Base-by-base conservation (phyloP, 2,888 invertebrate genomes). In the Brenthis hecate region DNA sequence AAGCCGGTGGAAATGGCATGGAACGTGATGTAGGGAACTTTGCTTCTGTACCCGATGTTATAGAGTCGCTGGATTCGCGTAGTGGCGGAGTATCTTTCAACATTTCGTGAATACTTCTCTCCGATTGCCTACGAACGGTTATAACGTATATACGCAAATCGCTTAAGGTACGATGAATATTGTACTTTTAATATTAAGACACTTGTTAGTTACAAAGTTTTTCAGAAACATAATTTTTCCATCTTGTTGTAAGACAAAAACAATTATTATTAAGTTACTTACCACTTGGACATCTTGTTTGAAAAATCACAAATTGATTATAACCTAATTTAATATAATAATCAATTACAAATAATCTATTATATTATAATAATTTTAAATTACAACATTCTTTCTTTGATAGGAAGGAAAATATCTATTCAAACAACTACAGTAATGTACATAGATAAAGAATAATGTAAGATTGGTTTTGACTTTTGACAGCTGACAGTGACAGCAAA, bases 71-170 rank as follows among this genome's bases (percentile, higher is more conserved):
- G 74, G 95, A 96, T 80, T 96, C 96, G 75, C 96, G 96, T 80
- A 96, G 94, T 51, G 96, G 95, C 61, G 97, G 96, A 56, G 96
- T 95, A 80, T 97, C 97, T 85, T 96, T 97, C 71, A 97, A 87
- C 97, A 97, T 97, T 92, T 97, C 97, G 85, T 97, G 97, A 83
- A 97, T 96, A 84, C 96, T 96, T 76, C 95, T 93, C 83, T 96
- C 96, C 43, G 90, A 93, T 80, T 89, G 92, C 93, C 92, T 93
- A 82, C 51, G 58, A 66, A 68, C 36, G 60, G 36, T 19, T 19
- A 36, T 11, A 16, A 16, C 19, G 3, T 54, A 19, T 55, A 54
- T 13, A 47, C 4, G 4, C 2, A n/a, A 14, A 53, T 43, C 2
- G 13, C 16, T 62, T 43, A 62, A 53, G 14, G 32, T 16, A 51